Evolutionary conservation across 1,140 invertebrate genomes (phyloP), one percentile per base, ranked within the genome.

Genomic region (Littorina saxatilis): DNA sequence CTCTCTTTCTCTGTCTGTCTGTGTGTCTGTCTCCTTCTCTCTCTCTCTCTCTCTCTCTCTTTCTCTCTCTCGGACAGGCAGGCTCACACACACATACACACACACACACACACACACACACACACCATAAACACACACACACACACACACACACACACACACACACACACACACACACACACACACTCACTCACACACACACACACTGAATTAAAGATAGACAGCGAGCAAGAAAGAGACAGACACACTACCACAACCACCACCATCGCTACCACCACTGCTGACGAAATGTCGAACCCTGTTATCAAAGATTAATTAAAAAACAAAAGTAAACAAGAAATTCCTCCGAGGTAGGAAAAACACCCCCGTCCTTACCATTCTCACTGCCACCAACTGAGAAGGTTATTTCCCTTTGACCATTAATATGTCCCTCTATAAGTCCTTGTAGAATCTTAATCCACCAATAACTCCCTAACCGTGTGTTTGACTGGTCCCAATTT

Each of bases 181-280:
- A 63, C 61, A 32, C 27, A 32, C 27, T 1, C n/a, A 9, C 61
- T 9, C 61, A 66, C 29, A 32, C 61, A 66, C 61, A 66, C 29
- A 66, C 61, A 66, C 61, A 68, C 15, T 5, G n/a, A n/a, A n/a
- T n/a, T n/a, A n/a, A 13, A 23, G 9, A 39, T 35, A 39, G 32
- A 39, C 35, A 23, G 27, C 9, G 5, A 58, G 27, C 11, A 27
- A 1, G 27, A 39, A 32, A 40, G 32, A 68, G 32, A 40, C 66
- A 68, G 32, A 39, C 66, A 68, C 66, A 23, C 66, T 39, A 32
- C 37, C 66, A 68, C 66, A 68, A 32, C 17, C 66, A 39, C 66
- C 43, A 47, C 43, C 7, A 47, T 9, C 43, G 43, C 43, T n/a
- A n/a, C n/a, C n/a, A n/a, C n/a, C n/a, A n/a, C n/a, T n/a, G n/a